Percentiles rank a stretch among this genome's conserved stretches.
Conservation (phyloP, 2,888 invertebrate genomes). For the Eurytoma adleriae region DNA sequence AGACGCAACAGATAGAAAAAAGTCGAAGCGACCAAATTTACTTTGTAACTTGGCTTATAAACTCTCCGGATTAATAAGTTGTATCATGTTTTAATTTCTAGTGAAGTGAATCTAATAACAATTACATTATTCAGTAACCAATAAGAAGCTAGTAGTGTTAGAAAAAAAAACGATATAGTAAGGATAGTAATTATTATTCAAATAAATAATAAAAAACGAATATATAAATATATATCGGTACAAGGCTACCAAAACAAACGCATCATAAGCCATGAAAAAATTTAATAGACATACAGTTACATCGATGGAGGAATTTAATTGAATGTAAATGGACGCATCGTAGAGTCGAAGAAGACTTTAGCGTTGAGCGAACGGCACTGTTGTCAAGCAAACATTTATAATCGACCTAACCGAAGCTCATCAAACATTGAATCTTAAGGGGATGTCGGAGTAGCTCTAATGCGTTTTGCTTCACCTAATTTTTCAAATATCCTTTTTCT, state of each 20-base stretch:
- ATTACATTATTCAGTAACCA: slow-evolving; percentile 33
- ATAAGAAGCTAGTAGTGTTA: slow-evolving; percentile 41
- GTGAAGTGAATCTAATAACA: slow-evolving; percentile 28
- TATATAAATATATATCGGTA: slow-evolving; percentile 25
- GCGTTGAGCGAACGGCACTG: too few relatives aligned
- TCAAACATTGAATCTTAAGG: too few relatives aligned
- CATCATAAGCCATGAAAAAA: too few relatives aligned
- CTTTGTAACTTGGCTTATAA: slow-evolving; percentile 37
- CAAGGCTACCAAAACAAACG: background rate
- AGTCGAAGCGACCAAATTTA: slow-evolving; percentile 9
- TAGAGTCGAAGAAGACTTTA: background rate
- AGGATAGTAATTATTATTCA: slow-evolving; percentile 8
- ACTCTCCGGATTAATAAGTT: slow-evolving; percentile 35
- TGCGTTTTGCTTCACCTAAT: too few relatives aligned
- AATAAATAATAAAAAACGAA: background rate
- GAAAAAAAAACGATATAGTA: slow-evolving; percentile 17
- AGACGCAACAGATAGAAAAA: background rate
- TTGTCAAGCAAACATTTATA: too few relatives aligned
- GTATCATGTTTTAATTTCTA: slow-evolving; percentile 38
- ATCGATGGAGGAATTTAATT: background rate
- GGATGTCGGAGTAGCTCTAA: too few relatives aligned
- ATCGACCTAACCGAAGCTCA: too few relatives aligned
- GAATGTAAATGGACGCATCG: background rate
- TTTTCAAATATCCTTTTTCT: too few relatives aligned
- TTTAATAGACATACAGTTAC: background rate